Conservation (phyloP, 2,888 invertebrate species). For the Parochlus steinenii region DNA sequence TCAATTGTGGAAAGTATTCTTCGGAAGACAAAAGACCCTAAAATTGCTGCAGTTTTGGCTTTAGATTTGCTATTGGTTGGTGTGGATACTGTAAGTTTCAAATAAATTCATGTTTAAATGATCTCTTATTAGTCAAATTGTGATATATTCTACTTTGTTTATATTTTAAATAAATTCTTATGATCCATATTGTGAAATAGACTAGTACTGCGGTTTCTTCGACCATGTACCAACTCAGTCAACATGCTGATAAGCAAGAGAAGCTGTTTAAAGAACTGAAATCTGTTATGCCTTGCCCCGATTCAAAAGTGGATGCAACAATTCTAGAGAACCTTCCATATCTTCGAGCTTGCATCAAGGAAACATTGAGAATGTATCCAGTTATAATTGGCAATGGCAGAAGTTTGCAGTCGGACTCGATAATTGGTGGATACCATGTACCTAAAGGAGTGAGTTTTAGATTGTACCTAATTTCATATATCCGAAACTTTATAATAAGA, state of each 20-base stretch:
- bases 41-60: conserved; percentile 51
- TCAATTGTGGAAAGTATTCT: conserved; percentile 41
- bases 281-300: conserved; percentile 34
- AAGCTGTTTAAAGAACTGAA: conserved; percentile 45
- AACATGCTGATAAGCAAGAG: conserved; percentile 49
- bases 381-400: conserved; percentile 68
- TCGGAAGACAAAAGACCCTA: conserved; percentile 37
- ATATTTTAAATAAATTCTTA: conserved; percentile 9
- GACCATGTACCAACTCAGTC: conserved; percentile 55
- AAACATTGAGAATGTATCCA: conserved; percentile 62
- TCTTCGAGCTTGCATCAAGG: conserved; percentile 60
- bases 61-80: conserved; percentile 65
- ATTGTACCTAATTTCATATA: too few relatives aligned
- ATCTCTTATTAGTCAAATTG: too few relatives aligned
- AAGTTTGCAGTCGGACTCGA: conserved; percentile 54
- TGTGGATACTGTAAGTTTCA: conserved; percentile 48
- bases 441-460: conserved; percentile 55
- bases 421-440: conserved; percentile 59
- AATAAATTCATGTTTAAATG: not conserved
- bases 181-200: conserved; percentile 21
- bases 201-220: conserved; percentile 62
- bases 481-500: too few relatives aligned
- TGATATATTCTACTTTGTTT: not conserved
- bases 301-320: conserved; percentile 37
- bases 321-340: conserved; percentile 49